Conservation (phyloP, 2,888 invertebrate species). For the Perithous albicinctus region DNA sequence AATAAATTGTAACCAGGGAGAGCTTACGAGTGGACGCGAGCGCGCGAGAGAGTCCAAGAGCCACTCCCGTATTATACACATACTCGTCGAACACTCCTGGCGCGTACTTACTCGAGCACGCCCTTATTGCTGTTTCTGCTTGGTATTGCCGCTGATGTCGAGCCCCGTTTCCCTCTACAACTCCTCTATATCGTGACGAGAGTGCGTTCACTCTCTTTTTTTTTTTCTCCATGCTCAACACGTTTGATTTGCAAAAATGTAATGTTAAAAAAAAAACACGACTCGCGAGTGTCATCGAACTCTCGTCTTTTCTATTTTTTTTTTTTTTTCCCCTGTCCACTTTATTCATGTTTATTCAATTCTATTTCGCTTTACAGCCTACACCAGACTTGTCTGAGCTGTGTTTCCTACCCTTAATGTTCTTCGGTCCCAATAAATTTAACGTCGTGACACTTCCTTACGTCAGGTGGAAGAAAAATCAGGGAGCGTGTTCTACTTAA, state of each 20-base stretch:
- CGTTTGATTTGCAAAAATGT: constrained; percentile 62
- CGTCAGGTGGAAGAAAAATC: constrained; percentile 24
- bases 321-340: constrained; percentile 29
- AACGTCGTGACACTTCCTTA: constrained; percentile 64
- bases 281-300: constrained; percentile 55
- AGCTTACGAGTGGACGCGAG: constrained; percentile 36
- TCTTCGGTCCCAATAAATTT: constrained; percentile 67
- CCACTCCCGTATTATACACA: constrained; percentile 57
- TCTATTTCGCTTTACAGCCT: constrained; percentile 36
- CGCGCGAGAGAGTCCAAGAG: constrained; percentile 38
- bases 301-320: constrained; percentile 33
- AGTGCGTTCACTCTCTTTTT: constrained; percentile 15
- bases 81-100: constrained; percentile 31
- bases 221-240: constrained; percentile 17
- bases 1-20: constrained; percentile 64
- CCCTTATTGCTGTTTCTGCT: constrained; percentile 56
- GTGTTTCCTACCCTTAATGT: constrained; percentile 64
- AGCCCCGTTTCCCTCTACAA: constrained; percentile 27
- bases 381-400: background rate
- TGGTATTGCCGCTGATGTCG: constrained; percentile 45
- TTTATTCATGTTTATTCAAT: constrained; percentile 36
- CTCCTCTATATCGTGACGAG: constrained; percentile 34
- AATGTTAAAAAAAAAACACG: constrained; percentile 15
- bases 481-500: constrained; percentile 61
- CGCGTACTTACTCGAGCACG: constrained; percentile 57